phyloP scores from a whole-genome alignment of 1,140 invertebrate species.

The Nephotettix cincticeps region DNA sequence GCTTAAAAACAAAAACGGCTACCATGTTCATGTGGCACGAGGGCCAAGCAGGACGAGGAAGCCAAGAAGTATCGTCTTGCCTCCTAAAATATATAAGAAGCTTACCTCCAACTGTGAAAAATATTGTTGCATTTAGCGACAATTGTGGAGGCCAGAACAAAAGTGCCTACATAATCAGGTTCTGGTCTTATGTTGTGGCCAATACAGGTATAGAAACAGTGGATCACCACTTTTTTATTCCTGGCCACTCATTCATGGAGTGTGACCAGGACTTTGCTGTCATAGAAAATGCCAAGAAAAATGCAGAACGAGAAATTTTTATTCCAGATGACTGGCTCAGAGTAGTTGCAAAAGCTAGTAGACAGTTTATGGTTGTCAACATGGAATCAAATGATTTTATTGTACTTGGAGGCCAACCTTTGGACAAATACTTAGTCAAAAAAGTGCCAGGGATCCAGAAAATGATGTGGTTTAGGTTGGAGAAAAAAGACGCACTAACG shows the following conservation, averaged over 20 bases:
- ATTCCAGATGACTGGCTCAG: not conserved
- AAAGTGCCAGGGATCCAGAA: conserved; percentile 23
- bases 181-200: conserved; percentile 36
- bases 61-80: conserved; percentile 35
- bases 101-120: conserved; percentile 17
- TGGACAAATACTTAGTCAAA: conserved; percentile 6
- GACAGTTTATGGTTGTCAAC: not conserved
- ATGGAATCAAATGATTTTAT: not conserved
- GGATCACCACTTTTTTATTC: conserved; percentile 32
- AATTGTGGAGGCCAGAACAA: conserved; percentile 32
- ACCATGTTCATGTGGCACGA: conserved; percentile 36
- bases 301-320: not conserved
- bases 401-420: conserved; percentile 6
- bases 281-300: conserved; percentile 27
- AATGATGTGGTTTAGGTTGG: conserved; percentile 24
- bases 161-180: conserved; percentile 28
- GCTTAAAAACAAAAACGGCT: conserved; percentile 30
- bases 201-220: conserved; percentile 33
- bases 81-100: conserved; percentile 32
- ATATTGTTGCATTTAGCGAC: conserved; percentile 28
- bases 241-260: conserved; percentile 35
- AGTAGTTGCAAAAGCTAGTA: not conserved
- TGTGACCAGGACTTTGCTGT: conserved; percentile 34
- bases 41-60: conserved; percentile 28
- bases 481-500: conserved; percentile 16